Evolutionary conservation across 2,113 vertebrate genomes (phyloP).

Genomic region (Aegotheles bennettii): DNA sequence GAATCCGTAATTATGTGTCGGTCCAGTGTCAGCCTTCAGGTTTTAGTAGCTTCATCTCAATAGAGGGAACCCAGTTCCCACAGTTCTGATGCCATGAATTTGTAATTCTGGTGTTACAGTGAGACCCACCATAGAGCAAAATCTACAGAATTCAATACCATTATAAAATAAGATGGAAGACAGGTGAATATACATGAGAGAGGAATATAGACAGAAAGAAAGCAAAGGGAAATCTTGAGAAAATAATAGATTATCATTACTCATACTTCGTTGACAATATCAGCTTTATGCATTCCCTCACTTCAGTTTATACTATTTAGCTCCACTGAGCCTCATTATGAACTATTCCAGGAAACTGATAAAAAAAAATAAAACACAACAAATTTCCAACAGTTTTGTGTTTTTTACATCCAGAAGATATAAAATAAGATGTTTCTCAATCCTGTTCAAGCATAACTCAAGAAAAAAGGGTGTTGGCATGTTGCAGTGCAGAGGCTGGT

Average conservation of each 20-base stretch:
- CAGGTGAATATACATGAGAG: accelerated
- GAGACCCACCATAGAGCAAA: background rate
- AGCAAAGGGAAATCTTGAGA: background rate
- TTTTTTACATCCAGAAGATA: background rate
- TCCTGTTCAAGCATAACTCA: background rate
- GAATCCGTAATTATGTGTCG: background rate
- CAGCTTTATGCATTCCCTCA: too few relatives aligned
- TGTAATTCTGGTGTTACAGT: background rate
- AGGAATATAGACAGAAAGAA: background rate
- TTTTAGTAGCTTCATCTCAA: background rate
- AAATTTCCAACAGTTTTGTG: background rate
- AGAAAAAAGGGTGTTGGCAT: background rate
- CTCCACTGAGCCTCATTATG: background rate
- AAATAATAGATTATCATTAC: background rate
- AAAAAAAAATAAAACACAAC: accelerated
- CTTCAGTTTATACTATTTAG: background rate
- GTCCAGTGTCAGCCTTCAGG: background rate
- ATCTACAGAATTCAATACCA: background rate
- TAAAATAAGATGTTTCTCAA: background rate
- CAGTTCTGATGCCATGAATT: background rate
- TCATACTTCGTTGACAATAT: background rate
- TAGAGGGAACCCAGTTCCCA: background rate
- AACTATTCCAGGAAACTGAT: background rate
- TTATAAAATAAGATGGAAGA: background rate
- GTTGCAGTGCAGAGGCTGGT: background rate